Percentiles rank a stretch among this genome's conserved stretches.
Conservation (phyloP, 2,888 invertebrate genomes). For the Embidobia sp. region DNA sequence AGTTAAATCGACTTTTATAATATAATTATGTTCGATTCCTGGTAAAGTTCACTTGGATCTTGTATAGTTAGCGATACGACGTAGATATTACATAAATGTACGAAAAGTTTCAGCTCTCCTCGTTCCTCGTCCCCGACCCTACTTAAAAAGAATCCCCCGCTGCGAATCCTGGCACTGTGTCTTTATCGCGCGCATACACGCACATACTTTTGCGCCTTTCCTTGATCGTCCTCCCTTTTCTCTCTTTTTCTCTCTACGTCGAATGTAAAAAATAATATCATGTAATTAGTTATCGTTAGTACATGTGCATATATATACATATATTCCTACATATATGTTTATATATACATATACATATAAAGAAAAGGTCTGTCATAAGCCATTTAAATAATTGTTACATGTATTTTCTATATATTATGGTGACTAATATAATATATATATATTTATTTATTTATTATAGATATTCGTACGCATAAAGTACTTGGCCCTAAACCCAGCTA, state of each 20-base stretch:
- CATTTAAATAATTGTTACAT: conserved; percentile 81
- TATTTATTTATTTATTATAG: conserved; percentile 29
- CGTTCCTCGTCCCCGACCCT: conserved; percentile 43
- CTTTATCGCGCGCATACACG: conserved; percentile 53
- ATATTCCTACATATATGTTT: conserved; percentile 58
- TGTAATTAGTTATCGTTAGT: conserved; percentile 77
- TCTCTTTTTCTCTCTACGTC: conserved; percentile 71
- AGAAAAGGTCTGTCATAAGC: conserved; percentile 77
- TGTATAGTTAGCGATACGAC: conserved; percentile 70
- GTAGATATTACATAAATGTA: conserved; percentile 74
- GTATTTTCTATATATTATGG: conserved; percentile 81
- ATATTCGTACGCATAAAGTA: conserved; percentile 44
- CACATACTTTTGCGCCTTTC: conserved; percentile 49
- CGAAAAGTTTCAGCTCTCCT: conserved; percentile 70
- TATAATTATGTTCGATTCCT: conserved; percentile 73
- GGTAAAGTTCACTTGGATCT: conserved; percentile 72
- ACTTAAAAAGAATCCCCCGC: conserved; percentile 9
- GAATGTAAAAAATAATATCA: conserved; percentile 77
- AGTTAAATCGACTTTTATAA: conserved; percentile 74
- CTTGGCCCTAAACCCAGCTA: conserved; percentile 37
- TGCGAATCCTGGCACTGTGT: conserved; percentile 55
- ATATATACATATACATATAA: conserved; percentile 68
- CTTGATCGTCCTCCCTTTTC: conserved; percentile 62
- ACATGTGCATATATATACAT: conserved; percentile 68
- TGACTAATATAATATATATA: conserved; percentile 73